Base-by-base conservation (phyloP, 2,888 invertebrate species). In the Spodoptera picta region DNA sequence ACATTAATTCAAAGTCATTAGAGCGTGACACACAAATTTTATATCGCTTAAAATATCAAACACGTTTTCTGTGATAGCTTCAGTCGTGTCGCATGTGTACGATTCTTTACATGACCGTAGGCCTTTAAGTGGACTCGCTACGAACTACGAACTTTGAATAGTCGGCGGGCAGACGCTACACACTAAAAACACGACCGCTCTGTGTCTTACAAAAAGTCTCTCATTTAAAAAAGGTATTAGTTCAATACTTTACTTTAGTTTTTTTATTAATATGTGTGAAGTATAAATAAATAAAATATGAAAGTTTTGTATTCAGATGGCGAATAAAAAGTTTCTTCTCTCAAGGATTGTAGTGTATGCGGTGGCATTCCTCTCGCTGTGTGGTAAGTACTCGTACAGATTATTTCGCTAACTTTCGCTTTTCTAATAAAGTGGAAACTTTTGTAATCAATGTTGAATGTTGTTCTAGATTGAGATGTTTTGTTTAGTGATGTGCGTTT, bases 311-410 rank as follows among this genome's bases (percentile, higher is more conserved):
- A 81, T 84, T 83, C 85, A 87, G 86, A 90, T 90, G 90, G 85
- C 79, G 84, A 75, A 69, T 69, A 58, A 62, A 73, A 86, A 88
- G 80, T 85, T 87, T 69, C 77, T 80, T 69, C 65, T 82, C 70
- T 67, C 80, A 72, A 80, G 80, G 77, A 78, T 84, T 79, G 77
- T 87, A 68, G 71, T 85, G 66, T 77, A 85, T 74, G 76, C 78
- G 78, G 83, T 86, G 82, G 82, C 87, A 77, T 86, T 92, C 87
- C 87, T 93, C 85, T 87, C 87, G 76, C 83, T 93, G 83, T 92
- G 90, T 90, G 92, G 93, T 93, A 84, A 92, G 93, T 92, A 80
- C 73, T 80, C 65, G 68, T 75, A 75, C 66, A 83, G 75, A 86
- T 87, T 85, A 85, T 84, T 83, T 83, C 60, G 69, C 79, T 58